phyloP scores from a whole-genome alignment of 2,797 vertebrate genomes.

The Leptodactylus fallax region DNA sequence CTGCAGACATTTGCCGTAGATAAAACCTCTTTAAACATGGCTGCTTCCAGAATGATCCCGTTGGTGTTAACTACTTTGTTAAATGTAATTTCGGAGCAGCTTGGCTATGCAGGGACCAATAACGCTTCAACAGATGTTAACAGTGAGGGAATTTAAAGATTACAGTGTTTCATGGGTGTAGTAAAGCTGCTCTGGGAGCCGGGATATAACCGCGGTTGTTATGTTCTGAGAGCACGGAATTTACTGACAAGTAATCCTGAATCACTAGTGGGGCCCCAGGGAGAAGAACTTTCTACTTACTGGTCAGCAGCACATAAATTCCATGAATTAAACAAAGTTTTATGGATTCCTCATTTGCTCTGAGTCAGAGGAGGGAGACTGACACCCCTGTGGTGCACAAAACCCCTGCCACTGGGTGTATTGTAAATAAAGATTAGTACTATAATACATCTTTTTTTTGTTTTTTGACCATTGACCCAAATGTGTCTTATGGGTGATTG shows the following conservation, averaged over 20 bases:
- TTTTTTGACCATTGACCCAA: not conserved
- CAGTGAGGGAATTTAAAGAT: conserved; percentile 96
- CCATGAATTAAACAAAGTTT: conserved; percentile 83
- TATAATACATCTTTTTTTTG: too few species aligned
- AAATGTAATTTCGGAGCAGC: conserved; percentile 83
- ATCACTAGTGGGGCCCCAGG: conserved; percentile 80
- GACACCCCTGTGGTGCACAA: conserved; percentile 72
- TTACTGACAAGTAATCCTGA: conserved; percentile 83
- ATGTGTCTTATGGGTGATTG: not conserved
- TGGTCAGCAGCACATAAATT: conserved; percentile 84
- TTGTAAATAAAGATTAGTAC: not conserved
- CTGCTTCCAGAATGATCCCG: conserved; percentile 79
- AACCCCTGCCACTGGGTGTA: conserved; percentile 59
- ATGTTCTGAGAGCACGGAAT: conserved; percentile 80
- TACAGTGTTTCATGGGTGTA: conserved; percentile 89
- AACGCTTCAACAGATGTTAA: conserved; percentile 98
- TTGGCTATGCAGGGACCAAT: conserved; percentile 90
- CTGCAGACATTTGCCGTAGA: conserved; percentile 50
- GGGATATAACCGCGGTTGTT: conserved; percentile 83
- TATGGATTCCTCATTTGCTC: conserved; percentile 80
- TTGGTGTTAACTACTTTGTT: conserved; percentile 84
- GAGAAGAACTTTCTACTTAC: conserved; percentile 81
- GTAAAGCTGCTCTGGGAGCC: conserved; percentile 92
- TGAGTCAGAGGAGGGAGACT: conserved; percentile 69
- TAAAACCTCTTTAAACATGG: conserved; percentile 75